A percentile compares a stretch with the other conserved stretches of the same genome.
Evolutionary conservation across 2,797 vertebrate species (phyloP).

Genomic region (Etheostoma perlongum): DNA sequence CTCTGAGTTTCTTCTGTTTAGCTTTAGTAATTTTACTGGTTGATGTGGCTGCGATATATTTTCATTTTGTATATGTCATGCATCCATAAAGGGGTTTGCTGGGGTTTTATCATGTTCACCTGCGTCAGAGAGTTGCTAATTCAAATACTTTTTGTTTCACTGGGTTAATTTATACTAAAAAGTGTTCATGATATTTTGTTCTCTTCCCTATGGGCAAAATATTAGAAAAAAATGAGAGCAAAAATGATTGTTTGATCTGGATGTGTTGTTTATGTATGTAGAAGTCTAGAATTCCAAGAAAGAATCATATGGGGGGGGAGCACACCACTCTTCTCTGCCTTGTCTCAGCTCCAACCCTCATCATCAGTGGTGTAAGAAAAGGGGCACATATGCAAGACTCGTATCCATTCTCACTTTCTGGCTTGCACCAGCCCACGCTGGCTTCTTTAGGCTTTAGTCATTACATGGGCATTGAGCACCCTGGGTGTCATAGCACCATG

Average conservation of each 20-base stretch:
- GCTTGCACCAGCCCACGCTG: slow-evolving; percentile 7
- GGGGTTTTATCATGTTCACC: neutral
- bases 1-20: neutral
- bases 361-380: slow-evolving; percentile 31
- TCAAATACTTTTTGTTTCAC: neutral
- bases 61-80: neutral
- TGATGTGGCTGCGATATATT: neutral
- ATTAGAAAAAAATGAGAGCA: neutral
- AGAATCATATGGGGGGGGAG: neutral
- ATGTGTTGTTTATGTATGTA: neutral
- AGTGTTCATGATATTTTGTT: neutral
- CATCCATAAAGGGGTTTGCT: neutral
- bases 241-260: neutral
- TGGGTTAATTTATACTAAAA: neutral
- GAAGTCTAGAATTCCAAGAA: neutral
- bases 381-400: neutral
- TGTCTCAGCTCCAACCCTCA: slow-evolving; percentile 14
- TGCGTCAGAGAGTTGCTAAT: neutral
- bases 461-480: slow-evolving; percentile 19
- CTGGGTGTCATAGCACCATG: slow-evolving; percentile 55
- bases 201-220: neutral
- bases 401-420: slow-evolving; percentile 18
- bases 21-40: neutral
- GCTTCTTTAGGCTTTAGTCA: slow-evolving; percentile 19
- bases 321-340: slow-evolving; percentile 19